These are phyloP conservation scores for Acanthisitta chloris DNA, from an alignment of 2,113 vertebrate genomes.

Conservation along the genomic window DNA sequence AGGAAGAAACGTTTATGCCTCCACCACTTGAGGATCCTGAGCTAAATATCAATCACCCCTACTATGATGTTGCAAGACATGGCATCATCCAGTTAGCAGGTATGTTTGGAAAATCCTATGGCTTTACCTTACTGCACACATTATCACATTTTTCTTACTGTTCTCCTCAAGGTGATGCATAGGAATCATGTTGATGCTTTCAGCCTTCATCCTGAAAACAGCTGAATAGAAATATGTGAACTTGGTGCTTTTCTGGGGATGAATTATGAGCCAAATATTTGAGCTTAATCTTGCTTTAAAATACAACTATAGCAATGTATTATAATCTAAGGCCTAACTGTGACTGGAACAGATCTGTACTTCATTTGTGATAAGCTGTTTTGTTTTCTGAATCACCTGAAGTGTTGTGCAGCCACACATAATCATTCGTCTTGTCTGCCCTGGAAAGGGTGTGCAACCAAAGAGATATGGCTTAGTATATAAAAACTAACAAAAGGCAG, in stretches of 20 bases:
- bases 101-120: slow-evolving; percentile 14
- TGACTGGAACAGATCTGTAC: neutral
- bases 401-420: neutral
- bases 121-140: neutral
- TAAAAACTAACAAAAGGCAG: neutral
- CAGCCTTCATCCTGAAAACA: neutral
- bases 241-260: neutral
- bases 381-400: neutral
- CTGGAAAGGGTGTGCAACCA: neutral
- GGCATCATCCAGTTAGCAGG: slow-evolving; percentile 86
- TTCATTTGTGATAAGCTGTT: neutral
- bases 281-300: neutral
- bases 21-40: neutral
- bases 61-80: slow-evolving; percentile 86
- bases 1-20: neutral
- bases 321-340: neutral
- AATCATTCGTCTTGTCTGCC: neutral
- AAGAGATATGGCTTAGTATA: neutral
- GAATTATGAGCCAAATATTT: neutral
- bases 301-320: neutral
- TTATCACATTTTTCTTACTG: neutral
- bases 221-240: neutral
- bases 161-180: neutral
- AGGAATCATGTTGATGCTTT: neutral
- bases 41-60: slow-evolving; percentile 77